phyloP scores from a whole-genome alignment of 35 echinoderm and acorn worm genomes.

The Stichopus chloronotus region DNA sequence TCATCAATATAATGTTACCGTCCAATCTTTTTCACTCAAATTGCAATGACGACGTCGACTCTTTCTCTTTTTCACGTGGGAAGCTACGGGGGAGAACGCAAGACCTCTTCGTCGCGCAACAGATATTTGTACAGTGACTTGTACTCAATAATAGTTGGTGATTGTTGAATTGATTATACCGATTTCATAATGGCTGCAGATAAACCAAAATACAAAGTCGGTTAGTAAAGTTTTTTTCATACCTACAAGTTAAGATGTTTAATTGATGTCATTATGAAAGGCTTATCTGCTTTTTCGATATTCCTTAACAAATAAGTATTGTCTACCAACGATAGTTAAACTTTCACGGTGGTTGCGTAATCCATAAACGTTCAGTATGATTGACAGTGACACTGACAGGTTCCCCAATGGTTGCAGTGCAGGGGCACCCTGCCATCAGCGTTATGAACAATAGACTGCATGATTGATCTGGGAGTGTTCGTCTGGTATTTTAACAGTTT shows the following conservation, averaged over 20 bases:
- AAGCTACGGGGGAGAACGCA: background rate
- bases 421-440: no score
- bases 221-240: background rate
- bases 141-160: background rate
- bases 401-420: no score
- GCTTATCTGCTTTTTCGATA: no score
- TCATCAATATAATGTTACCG: background rate
- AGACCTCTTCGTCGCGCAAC: background rate
- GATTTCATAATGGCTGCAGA: slow-evolving; percentile 6
- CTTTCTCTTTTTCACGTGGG: slow-evolving; percentile 35
- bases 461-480: no score
- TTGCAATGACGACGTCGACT: background rate
- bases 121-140: background rate
- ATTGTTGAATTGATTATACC: background rate
- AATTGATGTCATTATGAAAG: no score
- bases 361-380: no score
- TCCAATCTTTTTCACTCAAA: background rate
- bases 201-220: slow-evolving; percentile 51
- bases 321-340: no score
- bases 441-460: no score
- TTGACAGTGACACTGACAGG: no score
- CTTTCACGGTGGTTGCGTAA: no score
- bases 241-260: background rate
- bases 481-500: no score
- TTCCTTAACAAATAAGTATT: no score